A percentile compares a stretch with the other conserved stretches of the same genome.
Conservation (phyloP, 2,888 invertebrate genomes). For the Alloplasta piceator region DNA sequence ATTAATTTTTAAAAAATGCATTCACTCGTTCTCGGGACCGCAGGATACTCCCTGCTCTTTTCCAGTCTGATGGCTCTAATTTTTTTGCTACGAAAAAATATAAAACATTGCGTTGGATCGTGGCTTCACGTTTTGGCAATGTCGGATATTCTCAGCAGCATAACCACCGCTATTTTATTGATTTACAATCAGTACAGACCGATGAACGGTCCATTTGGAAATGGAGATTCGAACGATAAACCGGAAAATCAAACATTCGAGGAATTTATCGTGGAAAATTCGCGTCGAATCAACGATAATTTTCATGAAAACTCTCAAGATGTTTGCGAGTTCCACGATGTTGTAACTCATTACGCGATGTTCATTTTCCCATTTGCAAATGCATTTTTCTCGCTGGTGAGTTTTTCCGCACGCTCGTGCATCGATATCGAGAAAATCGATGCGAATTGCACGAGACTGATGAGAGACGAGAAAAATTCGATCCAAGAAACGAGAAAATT, state of each 20-base stretch:
- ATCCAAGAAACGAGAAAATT: constrained; percentile 15
- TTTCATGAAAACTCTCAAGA: constrained; percentile 17
- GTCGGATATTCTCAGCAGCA: constrained; percentile 75
- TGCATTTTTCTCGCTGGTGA: constrained; percentile 78
- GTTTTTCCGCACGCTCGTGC: constrained; percentile 73
- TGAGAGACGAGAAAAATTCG: background rate
- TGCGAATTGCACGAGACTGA: constrained; percentile 58
- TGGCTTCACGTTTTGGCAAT: constrained; percentile 72
- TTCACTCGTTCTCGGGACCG: constrained; percentile 65
- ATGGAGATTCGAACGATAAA: background rate
- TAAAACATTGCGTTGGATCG: constrained; percentile 66
- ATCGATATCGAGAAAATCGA: constrained; percentile 63
- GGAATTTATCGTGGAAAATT: constrained; percentile 45
- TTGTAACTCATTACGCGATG: constrained; percentile 76
- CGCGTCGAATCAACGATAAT: constrained; percentile 10
- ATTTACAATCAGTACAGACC: constrained; percentile 62
- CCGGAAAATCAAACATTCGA: constrained; percentile 35
- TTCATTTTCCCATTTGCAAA: constrained; percentile 79
- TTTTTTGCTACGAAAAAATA: constrained; percentile 70
- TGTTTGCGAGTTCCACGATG: constrained; percentile 69
- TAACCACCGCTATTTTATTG: constrained; percentile 67
- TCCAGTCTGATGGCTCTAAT: constrained; percentile 73
- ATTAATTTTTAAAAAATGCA: too few relatives aligned
- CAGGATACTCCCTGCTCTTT: constrained; percentile 72
- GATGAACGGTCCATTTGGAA: constrained; percentile 1